Evolutionary conservation across 2,797 vertebrate genomes (phyloP).

Genomic region (Spheniscus humboldti): DNA sequence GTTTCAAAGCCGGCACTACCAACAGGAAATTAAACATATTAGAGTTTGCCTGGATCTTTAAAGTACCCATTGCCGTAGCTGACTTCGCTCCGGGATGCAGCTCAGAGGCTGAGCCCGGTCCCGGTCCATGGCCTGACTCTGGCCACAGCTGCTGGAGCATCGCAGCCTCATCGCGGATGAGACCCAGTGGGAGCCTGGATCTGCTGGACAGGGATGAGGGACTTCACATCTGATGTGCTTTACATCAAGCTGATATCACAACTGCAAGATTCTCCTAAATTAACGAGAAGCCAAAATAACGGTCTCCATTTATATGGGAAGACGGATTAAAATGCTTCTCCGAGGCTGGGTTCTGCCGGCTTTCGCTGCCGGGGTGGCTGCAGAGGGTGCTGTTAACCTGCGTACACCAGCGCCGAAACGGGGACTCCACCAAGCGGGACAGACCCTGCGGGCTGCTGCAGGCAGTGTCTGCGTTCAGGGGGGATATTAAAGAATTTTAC

Average conservation of each 20-base stretch:
- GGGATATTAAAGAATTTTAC: not conserved
- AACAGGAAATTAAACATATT: not conserved
- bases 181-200: not conserved
- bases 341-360: fast-evolving
- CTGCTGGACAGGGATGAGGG: fast-evolving
- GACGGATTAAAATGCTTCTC: fast-evolving
- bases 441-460: not conserved
- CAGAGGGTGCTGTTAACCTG: slow-evolving; percentile 52
- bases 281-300: fast-evolving
- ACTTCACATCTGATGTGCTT: not conserved
- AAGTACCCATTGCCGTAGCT: not conserved
- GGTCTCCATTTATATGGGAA: fast-evolving
- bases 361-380: not conserved
- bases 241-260: not conserved
- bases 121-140: not conserved
- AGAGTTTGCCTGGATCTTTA: not conserved
- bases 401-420: not conserved
- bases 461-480: fast-evolving
- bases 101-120: not conserved
- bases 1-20: not conserved
- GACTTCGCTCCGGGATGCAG: not conserved
- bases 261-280: not conserved
- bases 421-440: not conserved
- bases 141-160: not conserved
- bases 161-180: fast-evolving